Percentiles rank a stretch among this genome's conserved stretches.
Conservation (phyloP, 2,888 invertebrate genomes). For the Thereva unica region DNA sequence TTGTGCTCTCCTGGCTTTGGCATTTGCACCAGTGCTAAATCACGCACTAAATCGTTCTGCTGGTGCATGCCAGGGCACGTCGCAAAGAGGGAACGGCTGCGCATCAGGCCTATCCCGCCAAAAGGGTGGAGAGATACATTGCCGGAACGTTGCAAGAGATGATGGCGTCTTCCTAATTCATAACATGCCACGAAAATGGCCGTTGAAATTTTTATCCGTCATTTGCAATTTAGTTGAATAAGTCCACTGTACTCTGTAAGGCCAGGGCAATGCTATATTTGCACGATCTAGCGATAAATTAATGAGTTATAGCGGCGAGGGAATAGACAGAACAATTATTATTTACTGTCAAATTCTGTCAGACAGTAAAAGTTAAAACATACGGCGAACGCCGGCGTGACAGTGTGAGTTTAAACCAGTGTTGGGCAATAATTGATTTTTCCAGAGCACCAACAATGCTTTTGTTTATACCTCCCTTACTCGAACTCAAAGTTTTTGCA, state of each 20-base stretch:
- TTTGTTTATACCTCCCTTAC: too few relatives aligned
- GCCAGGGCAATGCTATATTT: constrained; percentile 12
- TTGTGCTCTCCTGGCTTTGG: constrained; percentile 31
- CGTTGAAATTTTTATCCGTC: constrained; percentile 35
- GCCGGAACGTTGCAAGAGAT: constrained; percentile 2
- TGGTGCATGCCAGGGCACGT: neutral
- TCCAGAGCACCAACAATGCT: too few relatives aligned
- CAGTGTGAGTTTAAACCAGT: too few relatives aligned
- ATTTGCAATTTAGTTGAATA: constrained; percentile 28
- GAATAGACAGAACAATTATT: too few relatives aligned
- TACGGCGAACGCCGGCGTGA: too few relatives aligned
- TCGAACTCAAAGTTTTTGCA: too few relatives aligned
- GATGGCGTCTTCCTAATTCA: constrained; percentile 19
- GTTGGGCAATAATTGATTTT: too few relatives aligned
- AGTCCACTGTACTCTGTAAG: neutral
- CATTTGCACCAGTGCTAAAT: constrained; percentile 32
- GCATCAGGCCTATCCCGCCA: constrained; percentile 21
- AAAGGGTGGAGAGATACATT: neutral
- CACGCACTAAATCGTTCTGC: constrained; percentile 19
- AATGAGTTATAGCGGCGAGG: neutral
- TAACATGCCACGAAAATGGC: constrained; percentile 29
- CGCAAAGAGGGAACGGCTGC: neutral
- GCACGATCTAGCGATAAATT: constrained; percentile 30
- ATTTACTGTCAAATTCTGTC: too few relatives aligned
- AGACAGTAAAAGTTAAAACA: too few relatives aligned